Evolutionary conservation across 1,140 invertebrate genomes (phyloP).

Genomic region (Cryptotermes secundus): DNA sequence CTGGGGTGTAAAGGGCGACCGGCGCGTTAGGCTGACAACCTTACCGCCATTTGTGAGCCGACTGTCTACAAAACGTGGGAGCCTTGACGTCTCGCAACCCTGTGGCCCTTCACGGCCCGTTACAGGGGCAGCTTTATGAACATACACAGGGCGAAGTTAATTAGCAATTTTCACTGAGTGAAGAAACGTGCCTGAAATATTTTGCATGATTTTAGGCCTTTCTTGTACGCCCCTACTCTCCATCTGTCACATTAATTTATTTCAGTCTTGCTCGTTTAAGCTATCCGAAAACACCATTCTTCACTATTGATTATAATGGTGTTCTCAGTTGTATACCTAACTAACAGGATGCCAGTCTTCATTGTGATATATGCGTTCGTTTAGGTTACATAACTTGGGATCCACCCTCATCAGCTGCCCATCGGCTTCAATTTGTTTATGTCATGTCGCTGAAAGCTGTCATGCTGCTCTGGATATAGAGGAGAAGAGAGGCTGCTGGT

Average conservation of each 20-base stretch:
- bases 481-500: neutral
- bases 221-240: neutral
- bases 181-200: too few relatives aligned
- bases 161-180: too few relatives aligned
- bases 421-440: conserved; percentile 13
- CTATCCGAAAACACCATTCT: neutral
- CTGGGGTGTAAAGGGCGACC: too few relatives aligned
- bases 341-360: conserved; percentile 15
- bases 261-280: neutral
- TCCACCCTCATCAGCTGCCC: neutral
- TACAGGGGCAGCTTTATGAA: too few relatives aligned
- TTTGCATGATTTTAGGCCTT: too few relatives aligned
- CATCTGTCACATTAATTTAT: neutral
- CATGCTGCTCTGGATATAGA: neutral
- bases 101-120: too few relatives aligned
- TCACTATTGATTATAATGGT: neutral
- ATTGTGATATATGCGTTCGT: neutral
- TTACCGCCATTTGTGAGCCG: too few relatives aligned
- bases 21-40: too few relatives aligned
- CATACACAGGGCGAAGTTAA: too few relatives aligned
- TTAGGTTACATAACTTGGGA: neutral
- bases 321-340: neutral
- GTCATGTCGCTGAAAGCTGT: neutral
- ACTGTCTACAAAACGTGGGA: too few relatives aligned
- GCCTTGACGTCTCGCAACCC: too few relatives aligned